Base-by-base conservation (phyloP, 2,797 vertebrate species). In the Taenioides sp. region DNA sequence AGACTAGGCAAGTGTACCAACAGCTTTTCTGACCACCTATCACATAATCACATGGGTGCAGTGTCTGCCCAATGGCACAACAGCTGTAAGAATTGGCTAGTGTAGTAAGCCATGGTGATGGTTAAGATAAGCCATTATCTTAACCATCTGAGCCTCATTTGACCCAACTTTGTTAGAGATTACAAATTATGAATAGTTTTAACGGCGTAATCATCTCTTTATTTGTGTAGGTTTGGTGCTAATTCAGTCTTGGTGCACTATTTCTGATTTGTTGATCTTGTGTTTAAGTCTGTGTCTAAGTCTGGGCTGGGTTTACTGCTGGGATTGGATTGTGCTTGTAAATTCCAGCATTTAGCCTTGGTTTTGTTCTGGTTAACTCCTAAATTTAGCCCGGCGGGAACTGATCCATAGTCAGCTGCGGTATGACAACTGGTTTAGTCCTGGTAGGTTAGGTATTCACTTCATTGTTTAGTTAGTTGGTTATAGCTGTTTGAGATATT, bases 291-390 rank as follows among this genome's bases (percentile, higher is more conserved):
- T 65, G n/a, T n/a, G n/a, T n/a, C n/a, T n/a, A n/a, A n/a, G n/a
- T n/a, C n/a, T n/a, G n/a, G n/a, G n/a, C n/a, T n/a, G n/a, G n/a
- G n/a, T 64, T 64, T 64, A 43, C 37, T 50, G 37, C 63, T 65
- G 20, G 9, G 2, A 22, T 47, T 22, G 37, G 20, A 40, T 49
- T 47, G 37, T 63, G 40, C 22, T 65, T 65, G 63, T 65, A 63
- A 63, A 63, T 63, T 40, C 64, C 27, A 22, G 5, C 5, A 49
- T 49, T 65, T 49, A 65, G 64, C 50, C 7, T 49, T 49, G 64
- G 64, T 65, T 65, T 65, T 49, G 64, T 50, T 49, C 40, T 65
- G 63, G 43, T 65, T 65, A 49, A 49, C 43, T 25, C 64, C 17
- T 49, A 49, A 27, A 49, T 65, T 64, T 25, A 28, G 64, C 22